phyloP scores from a whole-genome alignment of 2,888 invertebrate genomes.

The Dendrolimus houi region DNA sequence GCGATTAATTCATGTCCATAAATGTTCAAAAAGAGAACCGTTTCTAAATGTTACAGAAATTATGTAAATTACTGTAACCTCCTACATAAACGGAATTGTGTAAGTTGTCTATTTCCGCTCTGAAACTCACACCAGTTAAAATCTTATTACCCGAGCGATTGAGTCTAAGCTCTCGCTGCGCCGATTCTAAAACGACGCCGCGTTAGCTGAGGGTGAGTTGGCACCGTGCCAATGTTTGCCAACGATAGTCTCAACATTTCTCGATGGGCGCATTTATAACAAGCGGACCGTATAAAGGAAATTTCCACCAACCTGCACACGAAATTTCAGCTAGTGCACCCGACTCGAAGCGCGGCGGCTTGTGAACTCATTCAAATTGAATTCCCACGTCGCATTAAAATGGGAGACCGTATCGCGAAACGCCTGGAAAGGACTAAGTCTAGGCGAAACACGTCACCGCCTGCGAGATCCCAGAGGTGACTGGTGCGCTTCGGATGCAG shows the following conservation, averaged over 20 bases:
- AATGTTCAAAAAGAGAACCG: not conserved
- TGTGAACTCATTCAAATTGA: slow-evolving; percentile 48
- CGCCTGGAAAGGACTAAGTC: slow-evolving; percentile 28
- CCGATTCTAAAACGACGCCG: slow-evolving; percentile 16
- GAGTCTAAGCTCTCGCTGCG: slow-evolving; percentile 16
- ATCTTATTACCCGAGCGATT: slow-evolving; percentile 17
- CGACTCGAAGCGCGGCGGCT: slow-evolving; percentile 39
- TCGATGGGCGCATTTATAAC: slow-evolving; percentile 49
- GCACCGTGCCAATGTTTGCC: slow-evolving; percentile 48
- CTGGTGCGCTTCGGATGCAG: slow-evolving; percentile 43
- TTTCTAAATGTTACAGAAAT: slow-evolving; percentile 1
- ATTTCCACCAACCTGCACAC: slow-evolving; percentile 45
- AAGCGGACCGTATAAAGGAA: slow-evolving; percentile 44
- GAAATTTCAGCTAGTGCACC: slow-evolving; percentile 26
- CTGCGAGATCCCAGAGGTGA: slow-evolving; percentile 31
- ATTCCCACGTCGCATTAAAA: slow-evolving; percentile 33
- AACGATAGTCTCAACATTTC: slow-evolving; percentile 50
- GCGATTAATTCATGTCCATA: too few species aligned
- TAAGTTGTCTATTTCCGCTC: not conserved
- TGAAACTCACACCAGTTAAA: slow-evolving; percentile 12
- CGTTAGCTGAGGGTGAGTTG: slow-evolving; percentile 37
- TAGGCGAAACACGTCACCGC: slow-evolving; percentile 6
- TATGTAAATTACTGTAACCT: slow-evolving; percentile 4
- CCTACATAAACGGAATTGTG: too few species aligned
- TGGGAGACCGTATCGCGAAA: slow-evolving; percentile 29